Percentiles rank a stretch among this genome's conserved stretches.
These are phyloP conservation scores for Pogona vitticeps DNA, from an alignment of 2,113 vertebrate genomes.

Conservation along the genomic window DNA sequence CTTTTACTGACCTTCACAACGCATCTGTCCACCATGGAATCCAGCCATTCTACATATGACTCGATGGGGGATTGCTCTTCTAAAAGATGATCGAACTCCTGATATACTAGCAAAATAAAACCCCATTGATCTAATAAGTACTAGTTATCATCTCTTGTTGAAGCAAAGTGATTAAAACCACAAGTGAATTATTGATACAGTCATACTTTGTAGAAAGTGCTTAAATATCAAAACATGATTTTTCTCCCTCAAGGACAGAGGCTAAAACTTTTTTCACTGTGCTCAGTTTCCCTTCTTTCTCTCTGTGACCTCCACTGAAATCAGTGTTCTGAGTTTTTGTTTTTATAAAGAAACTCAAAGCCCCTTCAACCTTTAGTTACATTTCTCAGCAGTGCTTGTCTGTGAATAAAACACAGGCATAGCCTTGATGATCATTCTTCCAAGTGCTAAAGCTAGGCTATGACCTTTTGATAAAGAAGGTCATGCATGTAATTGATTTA, in stretches of 20 bases:
- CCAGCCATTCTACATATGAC: conserved; percentile 97
- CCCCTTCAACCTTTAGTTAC: conserved; percentile 6
- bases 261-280: background rate
- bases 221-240: background rate
- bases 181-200: background rate
- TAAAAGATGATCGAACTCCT: conserved; percentile 95
- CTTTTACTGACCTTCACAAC: conserved; percentile 91
- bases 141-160: conserved; percentile 24
- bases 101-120: conserved; percentile 85
- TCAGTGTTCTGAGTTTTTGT: background rate
- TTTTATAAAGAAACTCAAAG: background rate
- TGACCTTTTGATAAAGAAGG: conserved; percentile 65
- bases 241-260: background rate
- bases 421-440: background rate
- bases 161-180: conserved; percentile 28
- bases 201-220: background rate
- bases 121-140: conserved; percentile 27
- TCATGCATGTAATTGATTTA: conserved; percentile 71
- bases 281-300: background rate
- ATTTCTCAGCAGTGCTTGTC: conserved; percentile 3
- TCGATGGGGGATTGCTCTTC: conserved; percentile 98
- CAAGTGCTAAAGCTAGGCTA: conserved; percentile 55
- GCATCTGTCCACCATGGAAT: conserved; percentile 98
- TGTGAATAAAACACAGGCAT: conserved; percentile 35
- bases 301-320: background rate